These are phyloP conservation scores for Zaprionus lineosus DNA, from an alignment of 2,888 invertebrate genomes.

Conservation along the genomic window DNA sequence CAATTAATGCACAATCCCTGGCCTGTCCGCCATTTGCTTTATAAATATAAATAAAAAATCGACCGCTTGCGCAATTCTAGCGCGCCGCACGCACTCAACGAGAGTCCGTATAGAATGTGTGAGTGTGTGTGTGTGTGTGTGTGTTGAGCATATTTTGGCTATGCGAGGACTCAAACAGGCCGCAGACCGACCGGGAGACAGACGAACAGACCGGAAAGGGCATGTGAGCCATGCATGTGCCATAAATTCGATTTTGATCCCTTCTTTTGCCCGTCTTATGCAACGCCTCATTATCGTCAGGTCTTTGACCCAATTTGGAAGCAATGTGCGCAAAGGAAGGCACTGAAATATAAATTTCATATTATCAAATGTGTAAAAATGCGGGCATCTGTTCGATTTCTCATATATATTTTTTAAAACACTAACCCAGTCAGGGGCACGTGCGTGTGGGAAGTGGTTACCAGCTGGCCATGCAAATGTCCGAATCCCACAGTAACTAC, in stretches of 20 bases:
- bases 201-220: conserved; percentile 8
- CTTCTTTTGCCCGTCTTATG: not conserved
- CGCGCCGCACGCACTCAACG: not conserved
- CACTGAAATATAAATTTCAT: too few species aligned
- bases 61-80: not conserved
- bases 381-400: conserved; percentile 39
- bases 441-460: conserved; percentile 44
- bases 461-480: conserved; percentile 39
- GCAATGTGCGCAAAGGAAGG: too few species aligned
- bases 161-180: too few species aligned
- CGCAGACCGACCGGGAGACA: conserved; percentile 62
- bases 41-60: conserved; percentile 22
- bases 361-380: too few species aligned
- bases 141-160: too few species aligned
- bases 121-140: too few species aligned
- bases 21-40: conserved; percentile 5
- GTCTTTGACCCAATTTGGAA: too few species aligned
- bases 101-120: too few species aligned
- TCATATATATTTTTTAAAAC: conserved; percentile 2
- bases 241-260: not conserved
- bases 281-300: not conserved
- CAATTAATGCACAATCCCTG: conserved; percentile 47
- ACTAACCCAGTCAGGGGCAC: conserved; percentile 1
- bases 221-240: conserved; percentile 41
- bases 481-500: conserved; percentile 35